Evolutionary conservation across 2,888 invertebrate genomes (phyloP), one percentile per base, ranked within the genome.

Genomic region (Trimorus sp.): DNA sequence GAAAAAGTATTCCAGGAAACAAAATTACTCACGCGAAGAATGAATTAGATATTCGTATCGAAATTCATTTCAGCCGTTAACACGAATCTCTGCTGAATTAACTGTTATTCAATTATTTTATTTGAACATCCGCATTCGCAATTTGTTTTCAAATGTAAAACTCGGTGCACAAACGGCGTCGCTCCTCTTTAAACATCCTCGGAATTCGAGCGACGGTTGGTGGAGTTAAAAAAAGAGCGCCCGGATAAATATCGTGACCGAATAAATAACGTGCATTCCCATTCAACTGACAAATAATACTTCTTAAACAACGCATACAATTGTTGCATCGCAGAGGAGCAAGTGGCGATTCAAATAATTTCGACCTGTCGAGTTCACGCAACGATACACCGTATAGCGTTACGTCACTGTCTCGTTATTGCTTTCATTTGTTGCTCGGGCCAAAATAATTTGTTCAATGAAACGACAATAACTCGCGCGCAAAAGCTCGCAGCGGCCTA

Each of bases 381-480:
- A 8, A 38, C 40, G 15, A 65, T 49, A 58, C 51, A 2, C 60
- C 12, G 36, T 37, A 37, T 11, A 42, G 16, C 66, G 53, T 68
- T 68, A 48, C 59, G 38, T 42, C 42, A 51, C 66, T 26, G 59
- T 66, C 36, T 58, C 45, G 75, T 68, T 75, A 75, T 54, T 75
- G 54, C 65, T 68, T 68, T 68, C 59, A 66, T 75, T 75, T 75
- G 60, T 75, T 60, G 59, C 26, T 26, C 26, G 26, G 49, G 15
- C 40, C 9, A 5, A 48, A 68, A 60, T 68, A 68, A 75, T 75
- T 68, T 60, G 54, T 62, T 36, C 26, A 70, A 69, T 54, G 26
- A 38, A 62, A 69, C 60, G 45, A 69, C 56, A 65, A 59, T 49
- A 37, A 42, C 58, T 63, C 9, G 45, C 49, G n/a, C 66, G 56